A percentile compares a stretch with the other conserved stretches of the same genome.
Evolutionary conservation across 2,797 vertebrate species (phyloP).

Genomic region (Erethizon dorsatum): DNA sequence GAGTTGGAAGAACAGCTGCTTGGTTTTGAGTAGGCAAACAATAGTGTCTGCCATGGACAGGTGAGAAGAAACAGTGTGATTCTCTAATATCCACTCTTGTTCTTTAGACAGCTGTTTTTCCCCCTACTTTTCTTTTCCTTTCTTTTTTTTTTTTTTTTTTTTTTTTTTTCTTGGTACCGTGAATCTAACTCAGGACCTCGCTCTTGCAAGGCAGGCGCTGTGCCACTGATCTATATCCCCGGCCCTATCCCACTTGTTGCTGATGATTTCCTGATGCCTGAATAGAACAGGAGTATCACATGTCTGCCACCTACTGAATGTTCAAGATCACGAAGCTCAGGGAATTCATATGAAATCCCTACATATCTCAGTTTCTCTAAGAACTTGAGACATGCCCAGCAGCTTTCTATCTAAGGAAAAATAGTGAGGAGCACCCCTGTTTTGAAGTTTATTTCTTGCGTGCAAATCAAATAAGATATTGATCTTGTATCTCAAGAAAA

Average conservation of each 20-base stretch:
- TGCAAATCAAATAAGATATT: slow-evolving; percentile 77
- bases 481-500: slow-evolving; percentile 74
- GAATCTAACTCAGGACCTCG: too few relatives aligned
- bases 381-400: neutral
- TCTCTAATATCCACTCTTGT: neutral
- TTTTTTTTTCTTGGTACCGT: too few relatives aligned
- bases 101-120: neutral
- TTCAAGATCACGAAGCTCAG: neutral
- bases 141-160: too few relatives aligned
- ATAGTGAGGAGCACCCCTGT: slow-evolving; percentile 11
- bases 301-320: neutral
- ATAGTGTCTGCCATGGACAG: neutral
- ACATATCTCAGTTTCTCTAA: slow-evolving; percentile 17
- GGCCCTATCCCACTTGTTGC: neutral
- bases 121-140: too few relatives aligned
- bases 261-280: neutral
- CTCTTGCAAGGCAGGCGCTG: too few relatives aligned
- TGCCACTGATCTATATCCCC: too few relatives aligned
- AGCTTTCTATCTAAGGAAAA: slow-evolving; percentile 19
- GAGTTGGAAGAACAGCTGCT: neutral
- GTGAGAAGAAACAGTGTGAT: neutral
- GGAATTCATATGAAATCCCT: neutral
- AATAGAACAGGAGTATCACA: neutral
- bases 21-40: neutral
- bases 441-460: slow-evolving; percentile 68